Evolutionary conservation across 2,797 vertebrate species (phyloP), one percentile per base, ranked within the genome.

Genomic region (Ptychadena robeensis): DNA sequence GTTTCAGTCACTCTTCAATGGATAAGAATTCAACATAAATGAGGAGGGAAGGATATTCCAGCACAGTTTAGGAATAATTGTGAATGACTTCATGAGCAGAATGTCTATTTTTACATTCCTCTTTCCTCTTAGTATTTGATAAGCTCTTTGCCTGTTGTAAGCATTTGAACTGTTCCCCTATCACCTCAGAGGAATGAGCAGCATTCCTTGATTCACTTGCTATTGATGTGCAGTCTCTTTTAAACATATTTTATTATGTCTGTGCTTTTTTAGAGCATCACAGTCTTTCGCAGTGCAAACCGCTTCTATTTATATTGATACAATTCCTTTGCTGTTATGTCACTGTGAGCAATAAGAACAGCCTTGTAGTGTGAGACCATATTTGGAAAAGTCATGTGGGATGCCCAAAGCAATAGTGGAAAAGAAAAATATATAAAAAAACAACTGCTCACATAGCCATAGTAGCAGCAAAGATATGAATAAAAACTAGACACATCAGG

Each of bases 361-460:
- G 95, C 93, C 96, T 95, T 91, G 91, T 94, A 95, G 93, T 92
- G 89, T 94, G 96, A 95, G 93, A 94, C 96, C 97, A 97, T 98
- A 96, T 99, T 98, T 97, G 98, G 98, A 95, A 97, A 99, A 97
- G 96, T 98, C 96, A 96, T 98, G 96, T 98, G 96, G 94, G 96
- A 95, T 95, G 91, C 94, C 94, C 91, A 92, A 90, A 96, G 96
- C 93, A 94, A 94, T 95, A 96, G 93, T 76, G 34, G 80, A 86
- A 78, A 61, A 81, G 76, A 89, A 95, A 95, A 94, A 97, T 96
- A 95, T 94, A 93, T 67, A 35, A 10, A 94, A 94, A 93, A 89
- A 91, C 87, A 91, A 89, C 91, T 94, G 93, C 91, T 91, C 88
- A 94, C 93, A 94, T 96, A 96, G 98, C 95, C 95, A 94, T 92